Evolutionary conservation across 2,113 vertebrate species (phyloP), one percentile per base, ranked within the genome.

Genomic region (Melanerpes formicivorus): DNA sequence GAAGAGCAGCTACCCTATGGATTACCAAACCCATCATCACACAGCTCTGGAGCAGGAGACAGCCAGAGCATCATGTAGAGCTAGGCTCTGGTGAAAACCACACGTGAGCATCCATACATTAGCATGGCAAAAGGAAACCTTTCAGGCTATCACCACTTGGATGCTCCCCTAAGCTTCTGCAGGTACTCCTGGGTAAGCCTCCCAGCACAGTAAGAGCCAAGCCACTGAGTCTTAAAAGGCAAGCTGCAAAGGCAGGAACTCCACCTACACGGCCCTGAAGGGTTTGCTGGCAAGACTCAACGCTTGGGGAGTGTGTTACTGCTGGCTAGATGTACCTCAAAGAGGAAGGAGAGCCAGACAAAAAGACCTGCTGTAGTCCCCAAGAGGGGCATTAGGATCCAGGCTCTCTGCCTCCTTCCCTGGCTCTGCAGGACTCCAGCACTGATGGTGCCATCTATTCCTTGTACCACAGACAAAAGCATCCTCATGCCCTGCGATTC

Each of bases 91-190:
- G 18, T 18, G 63, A 80, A 62, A 93, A 75, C 11, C 74, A 81
- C 50, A 9, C 0, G 0, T 0, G 0, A 26, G 10, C 21, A 26
- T 54, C 67, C 29, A 1, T 21, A 22, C 75, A 78, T 4, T 4
- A 19, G 30, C 59, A 50, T 12, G 55, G 70, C 66, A 30, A 0
- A 7, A 55, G 50, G 59, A 81, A 94, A 65, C 52, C 18, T 44
- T 8, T 44, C 8, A 29, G 65, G 42, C 29, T 63, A 63, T 52
- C 52, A 48, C 26, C 5, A 5, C n/a, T 8, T 34, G 17, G 6
- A 56, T 0, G 18, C 44, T 87, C 40, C 50, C 26, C 44, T 14
- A 8, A 62, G 21, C 62, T 63, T 59, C 87, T 40, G n/a, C 60
- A 37, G 23, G 29, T 34, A n/a, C 10, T 87, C 71, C 80, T 18